Conservation (phyloP, 1,140 invertebrate genomes). For the Papilio machaon region DNA sequence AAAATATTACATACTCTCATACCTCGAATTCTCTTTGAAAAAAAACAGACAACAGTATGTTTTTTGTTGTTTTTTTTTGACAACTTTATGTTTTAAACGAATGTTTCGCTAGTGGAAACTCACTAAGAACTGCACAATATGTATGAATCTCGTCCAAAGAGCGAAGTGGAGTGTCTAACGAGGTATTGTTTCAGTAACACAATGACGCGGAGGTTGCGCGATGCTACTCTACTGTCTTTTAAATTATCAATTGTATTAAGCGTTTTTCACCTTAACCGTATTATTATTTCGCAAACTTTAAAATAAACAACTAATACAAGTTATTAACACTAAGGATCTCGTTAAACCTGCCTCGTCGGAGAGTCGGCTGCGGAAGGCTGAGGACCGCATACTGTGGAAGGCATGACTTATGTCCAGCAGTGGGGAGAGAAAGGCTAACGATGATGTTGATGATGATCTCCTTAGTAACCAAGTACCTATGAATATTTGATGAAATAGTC, state of each 20-base stretch:
- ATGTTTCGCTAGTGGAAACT: neutral
- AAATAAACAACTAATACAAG: neutral
- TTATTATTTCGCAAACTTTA: neutral
- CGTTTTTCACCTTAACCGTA: constrained; percentile 1
- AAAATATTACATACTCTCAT: neutral
- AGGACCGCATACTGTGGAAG: too few relatives aligned
- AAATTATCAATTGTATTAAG: constrained; percentile 21
- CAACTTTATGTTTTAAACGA: neutral
- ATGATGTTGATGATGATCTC: too few relatives aligned
- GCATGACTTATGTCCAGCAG: too few relatives aligned
- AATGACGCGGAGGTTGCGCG: neutral
- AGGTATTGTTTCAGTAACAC: constrained; percentile 18
- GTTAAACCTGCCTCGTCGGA: too few relatives aligned
- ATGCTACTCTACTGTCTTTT: constrained; percentile 13
- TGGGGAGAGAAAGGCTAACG: too few relatives aligned
- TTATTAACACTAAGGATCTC: too few relatives aligned
- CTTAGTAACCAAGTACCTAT: too few relatives aligned
- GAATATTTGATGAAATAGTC: too few relatives aligned
- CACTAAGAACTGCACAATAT: neutral
- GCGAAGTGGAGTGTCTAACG: constrained; percentile 4
- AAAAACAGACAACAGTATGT: too few relatives aligned
- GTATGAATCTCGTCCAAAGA: neutral
- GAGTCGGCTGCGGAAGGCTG: too few relatives aligned
- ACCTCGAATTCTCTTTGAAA: neutral
- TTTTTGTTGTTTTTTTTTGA: too few relatives aligned